Conservation (phyloP, 1,140 invertebrate species). For the Pinna nobilis region DNA sequence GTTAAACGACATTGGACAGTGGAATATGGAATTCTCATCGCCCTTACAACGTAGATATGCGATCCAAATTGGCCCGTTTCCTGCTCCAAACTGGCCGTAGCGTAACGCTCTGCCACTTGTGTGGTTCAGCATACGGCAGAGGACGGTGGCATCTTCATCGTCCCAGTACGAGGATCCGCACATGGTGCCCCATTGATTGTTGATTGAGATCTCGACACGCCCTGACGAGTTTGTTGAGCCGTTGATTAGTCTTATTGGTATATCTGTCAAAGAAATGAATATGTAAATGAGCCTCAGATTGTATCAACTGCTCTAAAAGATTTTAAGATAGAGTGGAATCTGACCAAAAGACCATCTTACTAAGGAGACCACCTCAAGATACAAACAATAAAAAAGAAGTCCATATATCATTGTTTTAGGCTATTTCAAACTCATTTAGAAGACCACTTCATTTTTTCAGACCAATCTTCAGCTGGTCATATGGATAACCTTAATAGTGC, state of each 20-base stretch:
- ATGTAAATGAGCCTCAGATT: too few species aligned
- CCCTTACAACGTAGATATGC: slow-evolving; percentile 43
- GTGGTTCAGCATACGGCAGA: slow-evolving; percentile 47
- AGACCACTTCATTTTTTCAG: too few species aligned
- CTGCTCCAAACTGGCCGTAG: slow-evolving; percentile 64
- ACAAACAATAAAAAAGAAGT: too few species aligned
- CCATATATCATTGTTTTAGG: too few species aligned
- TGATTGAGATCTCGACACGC: slow-evolving; percentile 54
- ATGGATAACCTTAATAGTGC: too few species aligned
- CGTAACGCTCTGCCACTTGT: slow-evolving; percentile 41
- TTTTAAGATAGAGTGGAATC: too few species aligned
- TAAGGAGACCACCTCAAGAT: too few species aligned
- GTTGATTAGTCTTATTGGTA: slow-evolving; percentile 50
- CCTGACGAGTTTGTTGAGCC: slow-evolving; percentile 43
- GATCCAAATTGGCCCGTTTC: slow-evolving; percentile 48
- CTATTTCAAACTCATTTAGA: too few species aligned
- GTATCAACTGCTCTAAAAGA: too few species aligned
- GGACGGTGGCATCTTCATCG: slow-evolving; percentile 46
- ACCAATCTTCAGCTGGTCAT: too few species aligned
- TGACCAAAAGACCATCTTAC: too few species aligned
- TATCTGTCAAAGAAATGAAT: too few species aligned
- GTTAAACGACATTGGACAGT: slow-evolving; percentile 78
- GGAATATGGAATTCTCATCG: slow-evolving; percentile 75
- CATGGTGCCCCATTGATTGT: slow-evolving; percentile 56
- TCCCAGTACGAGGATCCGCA: slow-evolving; percentile 52